A percentile compares a stretch with the other conserved stretches of the same genome.
Evolutionary conservation across 2,113 vertebrate genomes (phyloP).

Genomic region (Pycnonotus jocosus): DNA sequence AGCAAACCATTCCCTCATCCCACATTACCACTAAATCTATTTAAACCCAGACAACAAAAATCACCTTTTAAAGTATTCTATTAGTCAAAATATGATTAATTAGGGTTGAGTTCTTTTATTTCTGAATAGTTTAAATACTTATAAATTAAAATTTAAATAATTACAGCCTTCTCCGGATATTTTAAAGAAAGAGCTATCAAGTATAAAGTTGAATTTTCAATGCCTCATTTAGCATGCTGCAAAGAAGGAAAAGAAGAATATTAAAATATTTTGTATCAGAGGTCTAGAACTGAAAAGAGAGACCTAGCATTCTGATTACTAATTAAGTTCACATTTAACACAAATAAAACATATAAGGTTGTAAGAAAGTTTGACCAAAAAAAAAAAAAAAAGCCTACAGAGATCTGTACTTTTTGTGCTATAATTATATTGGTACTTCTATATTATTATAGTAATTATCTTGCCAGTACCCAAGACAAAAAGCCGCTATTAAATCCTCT

Average conservation of each 20-base stretch:
- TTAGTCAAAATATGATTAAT: constrained; percentile 45
- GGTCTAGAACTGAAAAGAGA: constrained; percentile 38
- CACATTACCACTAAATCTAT: neutral
- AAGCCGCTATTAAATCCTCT: neutral
- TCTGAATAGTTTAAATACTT: constrained; percentile 26
- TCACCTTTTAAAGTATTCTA: neutral
- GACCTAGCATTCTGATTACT: constrained; percentile 35
- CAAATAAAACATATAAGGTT: neutral
- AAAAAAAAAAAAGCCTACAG: neutral
- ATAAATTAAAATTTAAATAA: constrained; percentile 64
- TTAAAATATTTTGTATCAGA: constrained; percentile 62
- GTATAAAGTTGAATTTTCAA: constrained; percentile 37
- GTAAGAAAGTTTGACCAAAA: constrained; percentile 16
- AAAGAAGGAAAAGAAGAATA: constrained; percentile 26
- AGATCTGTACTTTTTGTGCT: neutral
- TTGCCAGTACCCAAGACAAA: constrained; percentile 22
- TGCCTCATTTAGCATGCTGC: constrained; percentile 43
- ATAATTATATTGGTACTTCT: constrained; percentile 51
- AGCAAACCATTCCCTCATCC: neutral
- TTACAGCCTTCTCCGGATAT: constrained; percentile 39
- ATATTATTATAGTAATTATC: constrained; percentile 46
- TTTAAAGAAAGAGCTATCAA: constrained; percentile 24
- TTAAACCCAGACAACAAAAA: neutral
- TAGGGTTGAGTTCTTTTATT: neutral
- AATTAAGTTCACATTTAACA: constrained; percentile 54